Base-by-base conservation (phyloP, 2,113 vertebrate genomes). In the Neopipo cinnamomea region DNA sequence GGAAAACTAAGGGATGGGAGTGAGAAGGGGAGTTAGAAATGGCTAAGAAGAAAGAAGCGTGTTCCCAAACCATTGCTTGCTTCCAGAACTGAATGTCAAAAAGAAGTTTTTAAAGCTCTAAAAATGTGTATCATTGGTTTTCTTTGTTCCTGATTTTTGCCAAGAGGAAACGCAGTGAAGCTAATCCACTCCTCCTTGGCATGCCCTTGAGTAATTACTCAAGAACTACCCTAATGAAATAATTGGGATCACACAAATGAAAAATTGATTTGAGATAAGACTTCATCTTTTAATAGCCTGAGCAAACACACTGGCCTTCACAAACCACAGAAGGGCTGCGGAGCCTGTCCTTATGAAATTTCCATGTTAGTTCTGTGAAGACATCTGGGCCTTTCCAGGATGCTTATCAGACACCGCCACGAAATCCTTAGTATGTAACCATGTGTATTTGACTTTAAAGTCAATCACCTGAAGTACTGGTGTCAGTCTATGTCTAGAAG, bases 381-480 rank as follows among this genome's bases (percentile, higher is more conserved):
- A 50, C 12, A 66, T 53, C 53, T 89, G 68, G 31, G 65, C 31
- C 5, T 67, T 92, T 80, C 35, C 55, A 52, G 44, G 58, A 42
- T 91, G 42, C 24, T 66, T 93, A 47, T 44, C 39, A 82, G 68
- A 56, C 24, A 47, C 16, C 25, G 81, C 49, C 76, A 84, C n/a
- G 53, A 92, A 70, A 79, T 74, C 44, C 33, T 67, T 72, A 66
- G 25, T 53, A 67, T 28, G 42, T 59, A 93, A 87, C 27, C 59
- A n/a, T 39, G 55, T 88, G 47, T 91, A 44, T 81, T 93, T 89
- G 79, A 65, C 88, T 93, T 89, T 53, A 46, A 78, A 96, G 83
- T 79, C 82, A 94, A 50, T 92, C 76, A 96, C 0, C 65, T 85
- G 91, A 81, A 86, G 39, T 30, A 25, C 18, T 52, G 41, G n/a